A percentile compares a stretch with the other conserved stretches of the same genome.
phyloP scores from a whole-genome alignment of 1,140 invertebrate genomes.

The Asbolus verrucosus region DNA sequence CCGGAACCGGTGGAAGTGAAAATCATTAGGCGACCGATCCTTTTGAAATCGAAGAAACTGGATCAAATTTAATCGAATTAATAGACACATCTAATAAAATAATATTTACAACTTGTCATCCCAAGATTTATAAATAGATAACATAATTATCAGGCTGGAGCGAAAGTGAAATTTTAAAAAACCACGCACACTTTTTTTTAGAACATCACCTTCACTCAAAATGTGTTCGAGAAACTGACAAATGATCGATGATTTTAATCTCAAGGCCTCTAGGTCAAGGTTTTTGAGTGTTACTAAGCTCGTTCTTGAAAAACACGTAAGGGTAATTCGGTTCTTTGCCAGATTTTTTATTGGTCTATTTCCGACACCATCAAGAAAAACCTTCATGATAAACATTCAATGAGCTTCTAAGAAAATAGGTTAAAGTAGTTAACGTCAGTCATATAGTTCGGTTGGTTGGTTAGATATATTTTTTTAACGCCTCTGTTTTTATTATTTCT shows the following conservation, averaged over 20 bases:
- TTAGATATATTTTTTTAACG: neutral
- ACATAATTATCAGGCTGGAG: neutral
- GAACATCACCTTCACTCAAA: constrained; percentile 10
- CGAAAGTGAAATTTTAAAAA: constrained; percentile 21
- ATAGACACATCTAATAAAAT: too few species aligned
- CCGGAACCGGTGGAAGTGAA: too few species aligned
- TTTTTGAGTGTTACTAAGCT: neutral
- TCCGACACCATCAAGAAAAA: constrained; percentile 14
- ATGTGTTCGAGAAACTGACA: neutral
- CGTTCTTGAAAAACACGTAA: constrained; percentile 20
- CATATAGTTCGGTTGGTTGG: neutral
- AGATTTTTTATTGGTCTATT: constrained; percentile 33
- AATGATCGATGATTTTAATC: constrained; percentile 27
- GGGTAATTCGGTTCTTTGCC: neutral
- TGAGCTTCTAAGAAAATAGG: constrained; percentile 8
- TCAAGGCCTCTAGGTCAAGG: constrained; percentile 39
- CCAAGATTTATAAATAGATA: constrained; percentile 5
- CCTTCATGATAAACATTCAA: constrained; percentile 18
- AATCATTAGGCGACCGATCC: too few species aligned
- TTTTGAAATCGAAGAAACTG: too few species aligned
- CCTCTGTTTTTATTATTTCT: neutral
- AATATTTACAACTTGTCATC: too few species aligned
- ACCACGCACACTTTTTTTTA: neutral
- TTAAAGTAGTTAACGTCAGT: constrained; percentile 30
- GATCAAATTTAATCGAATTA: too few species aligned